Evolutionary conservation across 2,113 vertebrate species (phyloP), one percentile per base, ranked within the genome.

Genomic region (Myrmecophaga tridactyla): DNA sequence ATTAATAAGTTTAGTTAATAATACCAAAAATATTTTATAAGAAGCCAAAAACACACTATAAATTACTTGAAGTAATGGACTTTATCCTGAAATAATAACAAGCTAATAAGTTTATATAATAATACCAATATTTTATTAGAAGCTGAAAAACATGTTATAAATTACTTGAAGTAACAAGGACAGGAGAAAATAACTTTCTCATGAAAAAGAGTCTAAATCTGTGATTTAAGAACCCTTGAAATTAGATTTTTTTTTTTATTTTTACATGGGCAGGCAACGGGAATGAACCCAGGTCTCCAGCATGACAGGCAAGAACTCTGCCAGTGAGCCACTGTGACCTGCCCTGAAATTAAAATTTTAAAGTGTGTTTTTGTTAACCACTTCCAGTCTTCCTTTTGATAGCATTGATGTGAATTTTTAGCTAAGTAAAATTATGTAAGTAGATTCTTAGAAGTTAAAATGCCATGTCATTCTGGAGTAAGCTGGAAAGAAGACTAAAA

Each of bases 171-270:
- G 13, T 73, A 90, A 56, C 43, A 53, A 31, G 83, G 7, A 9
- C 27, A 94, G 39, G 67, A 25, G 95, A 75, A 80, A 84, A 31
- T 18, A 77, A 36, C 21, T 86, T 89, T 87, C n/a, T 29, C 18
- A 46, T 62, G 31, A 83, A 27, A 89, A 77, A 77, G 29, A 72
- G 62, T 62, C n/a, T 53, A 62, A 70, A 51, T 60, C 60, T 80
- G 12, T 78, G 36, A 91, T 70, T 93, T 89, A 51, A 76, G 92
- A 94, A 75, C 29, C n/a, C 46, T 94, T 78, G 36, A 70, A 81
- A 48, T 48, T 48, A 36, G n/a, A n/a, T n/a, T n/a, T n/a, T n/a
- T n/a, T n/a, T n/a, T n/a, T n/a, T n/a, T n/a, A n/a, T n/a, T n/a
- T n/a, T n/a, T n/a, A n/a, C n/a, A n/a, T n/a, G n/a, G n/a, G n/a